Evolutionary conservation across 1,140 invertebrate genomes (phyloP), one percentile per base, ranked within the genome.

Genomic region (Drosophila chauvacae): DNA sequence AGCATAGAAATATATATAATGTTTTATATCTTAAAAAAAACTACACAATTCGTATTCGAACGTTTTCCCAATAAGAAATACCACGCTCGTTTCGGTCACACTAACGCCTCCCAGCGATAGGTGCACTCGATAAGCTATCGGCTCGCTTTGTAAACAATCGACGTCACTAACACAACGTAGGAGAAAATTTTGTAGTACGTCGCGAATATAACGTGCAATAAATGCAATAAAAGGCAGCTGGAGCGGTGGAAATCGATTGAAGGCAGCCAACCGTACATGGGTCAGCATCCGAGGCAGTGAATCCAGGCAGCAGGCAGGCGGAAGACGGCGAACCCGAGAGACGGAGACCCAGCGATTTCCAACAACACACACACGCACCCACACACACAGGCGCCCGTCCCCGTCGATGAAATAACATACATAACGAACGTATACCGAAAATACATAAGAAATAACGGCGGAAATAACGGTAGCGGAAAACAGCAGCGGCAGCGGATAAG

Each of bases 391-490:
- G 45, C 57, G 68, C 57, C 80, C 74, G 51, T 56, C 45, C 75
- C 70, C 75, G 77, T 85, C 73, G 82, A 85, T 85, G 81, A 85
- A 85, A 85, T 86, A 85, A 86, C 77, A 81, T 85, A 86, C 81
- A 80, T 85, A 85, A 83, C 81, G 81, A 85, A 83, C 81, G 81
- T 85, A 85, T 85, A 85, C 81, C 81, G 81, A 85, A 85, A 85
- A 85, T 85, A 85, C 82, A 85, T 77, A 77, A 80, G 62, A 68
- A 75, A 73, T 74, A 80, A 77, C 81, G 81, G 61, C 64, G 66
- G 72, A 50, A 35, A 71, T 58, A 72, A 30, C 53, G 66, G 44
- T 59, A 70, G 56, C 58, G 50, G 26, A 37, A 33, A 63, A 72
- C 58, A 77, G 50, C 42, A 77, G 33, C 18, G 45, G n/a, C 20